phyloP scores from a whole-genome alignment of 2,113 vertebrate species.

The Crocuta crocuta region DNA sequence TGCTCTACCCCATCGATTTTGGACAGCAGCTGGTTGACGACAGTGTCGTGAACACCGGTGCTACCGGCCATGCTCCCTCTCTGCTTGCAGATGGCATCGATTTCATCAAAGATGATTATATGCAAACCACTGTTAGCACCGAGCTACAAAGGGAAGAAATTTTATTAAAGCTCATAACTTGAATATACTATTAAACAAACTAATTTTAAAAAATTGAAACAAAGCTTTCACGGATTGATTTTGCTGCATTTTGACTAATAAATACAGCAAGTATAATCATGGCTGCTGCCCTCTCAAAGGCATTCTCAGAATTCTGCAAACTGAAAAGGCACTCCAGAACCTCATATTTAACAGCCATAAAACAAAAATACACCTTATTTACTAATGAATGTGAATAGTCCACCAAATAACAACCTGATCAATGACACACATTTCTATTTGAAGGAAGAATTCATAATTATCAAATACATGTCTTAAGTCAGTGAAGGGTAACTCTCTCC shows the following conservation, averaged over 20 bases:
- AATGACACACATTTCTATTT: neutral
- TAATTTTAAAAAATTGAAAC: constrained; percentile 19
- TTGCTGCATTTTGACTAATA: neutral
- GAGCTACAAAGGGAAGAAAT: constrained; percentile 86
- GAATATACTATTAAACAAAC: constrained; percentile 28
- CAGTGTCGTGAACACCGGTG: constrained; percentile 97
- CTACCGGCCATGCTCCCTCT: constrained; percentile 98
- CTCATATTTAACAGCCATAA: constrained; percentile 13
- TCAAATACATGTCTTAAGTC: neutral
- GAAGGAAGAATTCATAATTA: neutral
- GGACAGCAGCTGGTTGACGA: constrained; percentile 97
- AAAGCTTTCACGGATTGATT: neutral
- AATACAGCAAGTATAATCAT: neutral
- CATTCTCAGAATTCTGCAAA: constrained; percentile 31
- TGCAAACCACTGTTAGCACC: constrained; percentile 97
- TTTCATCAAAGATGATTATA: constrained; percentile 99
- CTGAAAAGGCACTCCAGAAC: neutral
- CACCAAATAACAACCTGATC: neutral
- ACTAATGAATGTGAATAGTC: neutral
- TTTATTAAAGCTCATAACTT: constrained; percentile 24
- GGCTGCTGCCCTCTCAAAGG: neutral
- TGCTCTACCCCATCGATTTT: constrained; percentile 99
- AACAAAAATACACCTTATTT: neutral
- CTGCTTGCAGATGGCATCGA: constrained; percentile 99
- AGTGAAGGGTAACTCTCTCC: neutral